These are phyloP conservation scores for Gallinago jamesoni DNA, from an alignment of 2,113 vertebrate species.

Conservation along the genomic window DNA sequence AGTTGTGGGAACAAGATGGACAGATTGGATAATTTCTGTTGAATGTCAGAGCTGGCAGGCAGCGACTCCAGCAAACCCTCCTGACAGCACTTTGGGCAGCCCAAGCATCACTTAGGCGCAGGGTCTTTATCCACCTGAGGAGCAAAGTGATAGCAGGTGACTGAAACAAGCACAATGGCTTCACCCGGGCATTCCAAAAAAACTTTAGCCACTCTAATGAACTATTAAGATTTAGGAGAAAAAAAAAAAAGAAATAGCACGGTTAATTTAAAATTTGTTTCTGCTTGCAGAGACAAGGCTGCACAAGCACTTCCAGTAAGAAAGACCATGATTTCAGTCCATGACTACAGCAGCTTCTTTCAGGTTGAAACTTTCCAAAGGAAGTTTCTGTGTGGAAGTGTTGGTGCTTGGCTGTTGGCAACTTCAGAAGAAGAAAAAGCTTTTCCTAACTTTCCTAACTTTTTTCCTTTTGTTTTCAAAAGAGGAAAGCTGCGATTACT, in stretches of 20 bases:
- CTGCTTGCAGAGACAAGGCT: neutral
- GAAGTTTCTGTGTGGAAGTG: neutral
- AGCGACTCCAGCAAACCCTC: neutral
- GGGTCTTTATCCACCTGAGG: neutral
- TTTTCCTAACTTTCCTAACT: neutral
- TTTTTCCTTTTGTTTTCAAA: neutral
- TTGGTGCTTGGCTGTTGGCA: neutral
- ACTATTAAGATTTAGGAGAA: neutral
- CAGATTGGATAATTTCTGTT: neutral
- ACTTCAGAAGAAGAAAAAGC: neutral
- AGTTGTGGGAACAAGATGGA: neutral
- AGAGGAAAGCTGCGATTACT: neutral
- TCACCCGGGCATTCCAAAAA: neutral
- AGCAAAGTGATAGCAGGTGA: neutral
- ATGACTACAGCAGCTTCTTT: neutral
- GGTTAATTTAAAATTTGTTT: neutral
- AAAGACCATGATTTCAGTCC: neutral
- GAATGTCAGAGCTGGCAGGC: neutral
- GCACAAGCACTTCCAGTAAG: neutral
- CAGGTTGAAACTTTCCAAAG: neutral
- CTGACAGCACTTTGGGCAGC: neutral
- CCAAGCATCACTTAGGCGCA: neutral
- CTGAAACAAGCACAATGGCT: neutral
- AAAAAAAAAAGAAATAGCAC: neutral
- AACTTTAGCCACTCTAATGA: neutral